Conservation (phyloP, 2,888 invertebrate species). For the Drosophila trichaetosa region DNA sequence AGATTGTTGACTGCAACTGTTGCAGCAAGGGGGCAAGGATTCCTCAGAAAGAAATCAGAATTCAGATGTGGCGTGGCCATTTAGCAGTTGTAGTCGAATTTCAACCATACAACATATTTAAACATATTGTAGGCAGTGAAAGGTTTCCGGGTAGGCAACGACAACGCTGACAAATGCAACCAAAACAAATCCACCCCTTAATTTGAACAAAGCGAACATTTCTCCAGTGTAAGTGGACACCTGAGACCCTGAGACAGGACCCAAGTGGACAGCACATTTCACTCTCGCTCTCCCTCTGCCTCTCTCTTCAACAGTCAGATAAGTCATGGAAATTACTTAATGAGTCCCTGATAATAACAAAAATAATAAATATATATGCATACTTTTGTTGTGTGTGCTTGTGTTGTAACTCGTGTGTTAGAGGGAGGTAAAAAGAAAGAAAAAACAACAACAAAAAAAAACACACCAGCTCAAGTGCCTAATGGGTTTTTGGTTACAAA, state of each 20-base stretch:
- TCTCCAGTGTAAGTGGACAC: constrained; percentile 66
- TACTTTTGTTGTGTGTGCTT: neutral
- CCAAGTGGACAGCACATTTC: constrained; percentile 55
- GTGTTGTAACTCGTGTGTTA: neutral
- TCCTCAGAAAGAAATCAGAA: constrained; percentile 48
- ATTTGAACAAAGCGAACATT: constrained; percentile 30
- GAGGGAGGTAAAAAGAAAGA: neutral
- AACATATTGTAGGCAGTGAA: constrained; percentile 52
- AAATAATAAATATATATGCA: constrained; percentile 19
- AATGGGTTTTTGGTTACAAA: constrained; percentile 78
- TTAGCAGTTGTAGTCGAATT: constrained; percentile 57
- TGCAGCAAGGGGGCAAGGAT: constrained; percentile 41
- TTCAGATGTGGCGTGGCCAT: constrained; percentile 19
- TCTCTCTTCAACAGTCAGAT: constrained; percentile 44
- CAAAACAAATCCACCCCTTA: constrained; percentile 82
- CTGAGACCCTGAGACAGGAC: constrained; percentile 59
- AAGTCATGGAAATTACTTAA: constrained; percentile 75
- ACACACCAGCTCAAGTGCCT: constrained; percentile 67
- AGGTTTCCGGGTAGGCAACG: constrained; percentile 29
- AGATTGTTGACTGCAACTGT: constrained; percentile 55
- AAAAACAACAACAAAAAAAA: neutral
- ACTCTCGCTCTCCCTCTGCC: constrained; percentile 1
- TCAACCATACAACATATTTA: constrained; percentile 43
- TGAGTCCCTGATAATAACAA: constrained; percentile 70
- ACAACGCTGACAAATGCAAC: constrained; percentile 72